Conservation (phyloP, 2,113 vertebrate species). For the Opisthocomus hoazin region DNA sequence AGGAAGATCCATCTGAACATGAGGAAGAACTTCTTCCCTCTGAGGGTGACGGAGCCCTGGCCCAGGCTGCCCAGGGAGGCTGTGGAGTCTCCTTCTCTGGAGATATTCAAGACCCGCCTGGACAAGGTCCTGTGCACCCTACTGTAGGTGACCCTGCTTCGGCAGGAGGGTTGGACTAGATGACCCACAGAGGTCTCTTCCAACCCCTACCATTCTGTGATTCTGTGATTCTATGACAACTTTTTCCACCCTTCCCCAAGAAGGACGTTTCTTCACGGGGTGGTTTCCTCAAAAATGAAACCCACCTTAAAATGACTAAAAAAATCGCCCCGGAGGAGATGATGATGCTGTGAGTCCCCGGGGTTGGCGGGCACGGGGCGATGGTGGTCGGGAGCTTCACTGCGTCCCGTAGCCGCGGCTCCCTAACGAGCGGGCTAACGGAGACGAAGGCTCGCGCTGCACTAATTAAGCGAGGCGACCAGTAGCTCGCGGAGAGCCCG, state of each 20-base stretch:
- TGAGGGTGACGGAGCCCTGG: no score
- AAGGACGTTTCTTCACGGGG: accelerated
- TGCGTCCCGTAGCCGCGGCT: background rate
- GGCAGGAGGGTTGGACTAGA: no score
- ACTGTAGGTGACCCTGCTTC: no score
- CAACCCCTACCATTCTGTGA: no score
- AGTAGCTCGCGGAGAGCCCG: background rate
- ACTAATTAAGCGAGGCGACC: background rate
- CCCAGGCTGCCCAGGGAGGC: no score
- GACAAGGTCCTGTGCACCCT: no score
- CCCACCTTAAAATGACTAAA: background rate
- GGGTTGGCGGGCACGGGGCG: background rate
- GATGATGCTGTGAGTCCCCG: background rate
- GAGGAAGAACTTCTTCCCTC: no score
- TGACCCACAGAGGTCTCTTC: no score
- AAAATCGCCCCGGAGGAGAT: background rate
- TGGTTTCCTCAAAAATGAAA: background rate
- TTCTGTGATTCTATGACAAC: no score
- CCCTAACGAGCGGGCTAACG: background rate
- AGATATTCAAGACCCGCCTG: no score
- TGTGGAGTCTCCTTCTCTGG: no score
- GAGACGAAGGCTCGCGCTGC: background rate
- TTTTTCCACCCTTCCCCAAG: background rate
- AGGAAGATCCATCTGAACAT: no score
- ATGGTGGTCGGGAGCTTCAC: background rate